Base-by-base conservation (phyloP, 2,797 vertebrate genomes). In the Argyrosomus regius region DNA sequence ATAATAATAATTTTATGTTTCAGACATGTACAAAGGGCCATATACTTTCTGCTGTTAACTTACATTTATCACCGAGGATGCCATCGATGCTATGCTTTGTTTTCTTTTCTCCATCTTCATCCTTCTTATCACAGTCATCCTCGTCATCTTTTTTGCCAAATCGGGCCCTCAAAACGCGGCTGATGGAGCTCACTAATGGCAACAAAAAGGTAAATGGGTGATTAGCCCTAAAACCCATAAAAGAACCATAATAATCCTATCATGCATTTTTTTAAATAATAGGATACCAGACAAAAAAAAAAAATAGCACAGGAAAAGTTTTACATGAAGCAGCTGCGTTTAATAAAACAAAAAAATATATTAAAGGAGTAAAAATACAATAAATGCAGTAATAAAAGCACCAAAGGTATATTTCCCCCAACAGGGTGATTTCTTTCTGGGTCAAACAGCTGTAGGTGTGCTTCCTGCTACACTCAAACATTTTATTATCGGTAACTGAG, bases 111-210 rank as follows among this genome's bases (percentile, higher is more conserved):
- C 97, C 96, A 16, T 99, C 98, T 71, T 99, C 98, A 86, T 99
- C 98, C 90, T 99, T 99, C 94, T 99, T 99, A 91, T 99, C 98
- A 46, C 96, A 97, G 18, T 99, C 98, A 90, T 96, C 96, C 49
- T 99, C 98, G 80, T 98, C 98, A 94, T 99, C 98, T 90, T 98
- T 99, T 96, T 99, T 99, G 96, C 98, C 98, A 96, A 99, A 99
- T 93, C 98, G 98, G 95, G 98, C 98, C 95, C 98, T 97, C 94
- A 99, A 97, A 94, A 99, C 98, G 69, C 98, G 97, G 96, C 98
- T 99, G 96, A 99, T 99, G 95, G 98, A 99, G 95, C 98, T 99
- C 96, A 99, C 98, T 99, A 97, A 97, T 91, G 92, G 91, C 91
- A 92, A 94, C 93, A 94, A 91, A 90, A 92, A 94, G 85, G 89